phyloP scores from a whole-genome alignment of 1,140 invertebrate genomes.

The Anastrepha obliqua region DNA sequence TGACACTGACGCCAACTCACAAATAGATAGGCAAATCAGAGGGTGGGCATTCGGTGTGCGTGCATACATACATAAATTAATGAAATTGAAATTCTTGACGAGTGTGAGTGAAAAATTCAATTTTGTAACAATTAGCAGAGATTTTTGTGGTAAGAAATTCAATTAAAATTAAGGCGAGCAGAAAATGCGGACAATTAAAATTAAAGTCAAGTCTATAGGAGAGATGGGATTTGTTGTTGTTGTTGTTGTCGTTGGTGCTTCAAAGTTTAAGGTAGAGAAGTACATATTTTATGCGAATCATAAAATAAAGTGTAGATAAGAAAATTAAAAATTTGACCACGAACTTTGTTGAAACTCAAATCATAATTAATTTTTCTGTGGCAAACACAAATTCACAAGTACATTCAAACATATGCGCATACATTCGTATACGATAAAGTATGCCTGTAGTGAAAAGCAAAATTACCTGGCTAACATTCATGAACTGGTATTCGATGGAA shows the following conservation, averaged over 20 bases:
- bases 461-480: too few relatives aligned
- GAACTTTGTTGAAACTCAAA: neutral
- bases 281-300: constrained; percentile 4
- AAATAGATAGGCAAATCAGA: too few relatives aligned
- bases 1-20: neutral
- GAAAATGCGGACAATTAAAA: constrained; percentile 16
- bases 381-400: too few relatives aligned
- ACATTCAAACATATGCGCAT: neutral
- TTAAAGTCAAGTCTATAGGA: neutral
- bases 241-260: neutral
- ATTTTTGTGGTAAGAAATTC: constrained; percentile 49
- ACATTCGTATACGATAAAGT: neutral
- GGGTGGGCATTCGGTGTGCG: neutral
- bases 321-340: constrained; percentile 44
- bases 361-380: constrained; percentile 41
- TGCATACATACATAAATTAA: constrained; percentile 15
- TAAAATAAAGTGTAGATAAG: constrained; percentile 41
- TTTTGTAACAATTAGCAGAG: constrained; percentile 42
- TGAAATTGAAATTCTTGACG: constrained; percentile 9
- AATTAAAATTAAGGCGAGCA: constrained; percentile 26
- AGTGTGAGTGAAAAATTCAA: constrained; percentile 44
- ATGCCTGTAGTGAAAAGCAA: too few relatives aligned
- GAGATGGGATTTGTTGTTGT: neutral
- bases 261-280: neutral
- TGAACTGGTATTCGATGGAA: too few relatives aligned